Evolutionary conservation across 1,140 invertebrate species (phyloP).

Genomic region (Drosophila murphyi): DNA sequence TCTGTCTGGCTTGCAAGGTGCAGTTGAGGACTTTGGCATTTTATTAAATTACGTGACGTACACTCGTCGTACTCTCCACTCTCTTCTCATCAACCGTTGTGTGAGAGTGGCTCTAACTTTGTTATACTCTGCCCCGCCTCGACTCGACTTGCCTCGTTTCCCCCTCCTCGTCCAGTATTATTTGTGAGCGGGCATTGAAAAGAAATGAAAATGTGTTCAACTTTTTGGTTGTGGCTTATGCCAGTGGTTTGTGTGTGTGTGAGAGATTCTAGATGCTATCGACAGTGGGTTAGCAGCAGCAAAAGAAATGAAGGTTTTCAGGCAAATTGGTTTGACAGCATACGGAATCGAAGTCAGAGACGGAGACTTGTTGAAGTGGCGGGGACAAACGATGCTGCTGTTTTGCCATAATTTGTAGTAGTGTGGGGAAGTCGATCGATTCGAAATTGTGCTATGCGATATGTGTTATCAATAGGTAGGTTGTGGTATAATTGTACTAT

Average conservation of each 20-base stretch:
- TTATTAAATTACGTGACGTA: conserved; percentile 79
- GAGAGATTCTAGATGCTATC: conserved; percentile 1
- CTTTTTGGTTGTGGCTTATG: conserved; percentile 44
- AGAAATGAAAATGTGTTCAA: conserved; percentile 74
- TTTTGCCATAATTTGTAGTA: conserved; percentile 2
- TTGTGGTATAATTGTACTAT: not conserved
- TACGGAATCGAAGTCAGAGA: not conserved
- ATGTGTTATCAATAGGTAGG: not conserved
- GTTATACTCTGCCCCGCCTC: conserved; percentile 16
- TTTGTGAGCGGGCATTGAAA: conserved; percentile 61
- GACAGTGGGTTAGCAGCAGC: not conserved
- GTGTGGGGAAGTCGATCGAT: not conserved
- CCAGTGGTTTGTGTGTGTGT: not conserved
- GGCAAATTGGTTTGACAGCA: conserved; percentile 25
- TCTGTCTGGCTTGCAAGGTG: conserved; percentile 53
- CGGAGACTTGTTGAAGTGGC: not conserved
- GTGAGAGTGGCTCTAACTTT: conserved; percentile 52
- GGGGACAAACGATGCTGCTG: not conserved
- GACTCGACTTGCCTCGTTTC: too few relatives aligned
- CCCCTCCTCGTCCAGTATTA: conserved; percentile 13
- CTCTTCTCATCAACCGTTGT: conserved; percentile 17
- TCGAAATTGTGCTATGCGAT: not conserved
- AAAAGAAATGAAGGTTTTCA: conserved; percentile 6
- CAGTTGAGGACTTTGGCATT: conserved; percentile 71
- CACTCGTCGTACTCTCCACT: conserved; percentile 29